phyloP scores from a whole-genome alignment of 2,113 vertebrate genomes.

The Sinocyclocheilus anophthalmus region DNA sequence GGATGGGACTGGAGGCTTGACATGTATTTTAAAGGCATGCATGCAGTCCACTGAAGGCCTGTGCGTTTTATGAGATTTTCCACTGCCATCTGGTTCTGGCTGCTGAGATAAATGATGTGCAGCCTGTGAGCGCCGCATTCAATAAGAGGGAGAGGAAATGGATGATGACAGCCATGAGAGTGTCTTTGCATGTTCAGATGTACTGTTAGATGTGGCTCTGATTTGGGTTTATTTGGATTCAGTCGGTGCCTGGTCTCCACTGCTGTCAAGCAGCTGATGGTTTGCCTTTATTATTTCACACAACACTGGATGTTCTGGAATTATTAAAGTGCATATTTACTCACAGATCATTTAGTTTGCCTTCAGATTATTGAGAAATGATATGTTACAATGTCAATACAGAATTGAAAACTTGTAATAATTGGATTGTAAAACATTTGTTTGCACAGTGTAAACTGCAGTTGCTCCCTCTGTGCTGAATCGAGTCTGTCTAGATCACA shows the following conservation, averaged over 20 bases:
- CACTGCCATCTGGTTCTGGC: constrained; percentile 73
- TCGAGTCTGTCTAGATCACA: background rate
- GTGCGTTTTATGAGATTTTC: constrained; percentile 71
- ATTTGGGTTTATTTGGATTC: constrained; percentile 44
- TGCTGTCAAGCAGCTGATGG: constrained; percentile 16
- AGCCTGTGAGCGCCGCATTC: constrained; percentile 72
- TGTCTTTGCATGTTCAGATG: constrained; percentile 47
- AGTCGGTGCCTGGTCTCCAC: constrained; percentile 34
- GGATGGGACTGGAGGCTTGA: constrained; percentile 54
- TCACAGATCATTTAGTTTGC: background rate
- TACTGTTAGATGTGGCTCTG: constrained; percentile 45
- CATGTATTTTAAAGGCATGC: constrained; percentile 22
- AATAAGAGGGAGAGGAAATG: constrained; percentile 64
- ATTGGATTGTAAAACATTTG: background rate
- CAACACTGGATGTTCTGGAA: background rate
- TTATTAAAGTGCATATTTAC: background rate
- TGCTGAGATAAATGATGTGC: constrained; percentile 73
- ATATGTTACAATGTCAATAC: background rate
- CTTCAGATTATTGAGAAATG: background rate
- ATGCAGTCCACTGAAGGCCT: constrained; percentile 61
- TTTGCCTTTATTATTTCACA: background rate
- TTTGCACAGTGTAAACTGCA: background rate
- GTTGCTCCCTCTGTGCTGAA: background rate
- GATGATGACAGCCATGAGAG: constrained; percentile 43
- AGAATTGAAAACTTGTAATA: background rate